Base-by-base conservation (phyloP, 2,113 vertebrate species). In the Seriola aureovittata region DNA sequence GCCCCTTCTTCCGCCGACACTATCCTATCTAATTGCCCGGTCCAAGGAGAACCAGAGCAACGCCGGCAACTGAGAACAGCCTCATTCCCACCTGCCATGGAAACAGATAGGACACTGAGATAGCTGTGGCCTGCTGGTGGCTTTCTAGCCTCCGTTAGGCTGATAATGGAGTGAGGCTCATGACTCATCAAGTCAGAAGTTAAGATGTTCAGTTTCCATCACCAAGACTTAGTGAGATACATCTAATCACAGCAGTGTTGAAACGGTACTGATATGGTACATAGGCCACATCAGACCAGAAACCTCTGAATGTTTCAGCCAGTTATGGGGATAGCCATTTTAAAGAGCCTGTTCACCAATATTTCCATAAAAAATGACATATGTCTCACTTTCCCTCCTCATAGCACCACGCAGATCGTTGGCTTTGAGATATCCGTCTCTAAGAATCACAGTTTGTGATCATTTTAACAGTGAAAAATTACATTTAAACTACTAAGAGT, bases 51-150 rank as follows among this genome's bases (percentile, higher is more conserved):
- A 81, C 78, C 77, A 19, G 65, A 23, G 79, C 68, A 36, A 38
- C 73, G 66, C 76, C n/a, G n/a, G 76, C 55, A 67, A 71, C 89
- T 85, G 93, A 89, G 90, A 95, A 93, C 80, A 93, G 92, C 75
- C 87, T 95, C 91, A 94, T 95, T 95, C 92, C 91, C 94, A 94
- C 92, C 93, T 94, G 92, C 89, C 94, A 94, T 82, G 87, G 82
- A 80, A 82, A 85, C 84, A 90, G 92, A 95, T 95, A 85, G 90
- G 86, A 91, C 81, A 81, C 40, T 21, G 16, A 88, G 91, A 92
- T 90, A 87, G 66, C 77, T 68, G 80, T 62, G 36, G 78, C 54
- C 80, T 72, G 68, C 77, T 75, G 71, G 87, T 78, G 84, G 80
- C 75, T 84, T 62, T 64, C 70, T 64, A 77, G 54, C 73, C 74